These are phyloP conservation scores for Nemoura dubitans DNA, from an alignment of 2,888 invertebrate genomes.

Conservation along the genomic window DNA sequence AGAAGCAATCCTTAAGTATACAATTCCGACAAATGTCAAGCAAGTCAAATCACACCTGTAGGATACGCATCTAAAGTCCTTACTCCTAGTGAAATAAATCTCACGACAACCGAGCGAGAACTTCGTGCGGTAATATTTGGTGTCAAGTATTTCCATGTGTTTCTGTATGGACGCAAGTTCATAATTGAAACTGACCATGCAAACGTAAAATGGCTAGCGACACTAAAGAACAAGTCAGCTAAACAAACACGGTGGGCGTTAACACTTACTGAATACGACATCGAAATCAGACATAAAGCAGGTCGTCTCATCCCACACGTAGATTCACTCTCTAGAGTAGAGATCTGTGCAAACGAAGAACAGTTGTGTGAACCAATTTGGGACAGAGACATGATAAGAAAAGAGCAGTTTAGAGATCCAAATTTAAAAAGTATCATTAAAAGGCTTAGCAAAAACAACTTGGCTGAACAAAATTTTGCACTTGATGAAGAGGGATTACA, in stretches of 20 bases:
- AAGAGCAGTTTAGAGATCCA: background rate
- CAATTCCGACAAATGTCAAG: background rate
- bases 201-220: conserved; percentile 44
- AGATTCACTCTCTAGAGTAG: conserved; percentile 21
- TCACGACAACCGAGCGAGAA: conserved; percentile 45
- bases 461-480: background rate
- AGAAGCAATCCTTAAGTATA: conserved; percentile 1
- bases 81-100: conserved; percentile 33
- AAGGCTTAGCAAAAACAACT: background rate
- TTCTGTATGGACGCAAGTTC: conserved; percentile 47
- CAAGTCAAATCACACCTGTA: conserved; percentile 34
- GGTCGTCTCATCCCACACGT: background rate
- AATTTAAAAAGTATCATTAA: background rate
- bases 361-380: too few relatives aligned
- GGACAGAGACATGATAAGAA: conserved; percentile 15
- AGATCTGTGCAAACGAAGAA: background rate
- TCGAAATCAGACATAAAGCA: background rate
- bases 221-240: background rate
- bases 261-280: background rate
- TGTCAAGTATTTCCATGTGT: conserved; percentile 43
- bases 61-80: conserved; percentile 43
- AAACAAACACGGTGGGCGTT: conserved; percentile 1
- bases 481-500: background rate
- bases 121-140: conserved; percentile 44
- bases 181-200: conserved; percentile 46